Evolutionary conservation across 2,113 vertebrate species (phyloP), one percentile per base, ranked within the genome.

Genomic region (Parotia lawesii): DNA sequence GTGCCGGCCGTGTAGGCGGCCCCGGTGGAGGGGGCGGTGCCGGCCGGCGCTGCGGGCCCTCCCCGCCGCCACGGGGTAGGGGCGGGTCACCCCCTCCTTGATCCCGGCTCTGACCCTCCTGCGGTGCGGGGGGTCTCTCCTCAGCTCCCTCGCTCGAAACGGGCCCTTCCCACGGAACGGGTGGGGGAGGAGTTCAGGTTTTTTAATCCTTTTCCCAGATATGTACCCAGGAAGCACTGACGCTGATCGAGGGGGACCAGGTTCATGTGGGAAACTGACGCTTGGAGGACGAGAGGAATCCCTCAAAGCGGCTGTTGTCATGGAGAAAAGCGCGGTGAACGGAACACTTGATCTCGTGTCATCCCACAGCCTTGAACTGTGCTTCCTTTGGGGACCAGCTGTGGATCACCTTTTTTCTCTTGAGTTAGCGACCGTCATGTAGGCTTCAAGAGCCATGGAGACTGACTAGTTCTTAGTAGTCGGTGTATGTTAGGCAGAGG

Each of bases 121-220:
- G 5, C 8, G 2, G 29, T 4, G 2, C 10, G 2, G 10, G 2
- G 11, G 2, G 6, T 0, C 5, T 7, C 4, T 12, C 4, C 9
- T 16, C 12, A 1, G 3, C 21, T 7, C 2, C 9, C 1, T 10
- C 6, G 0, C 2, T 9, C 5, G 3, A 4, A 35, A 33, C 10
- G 2, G 11, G 40, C 31, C 3, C 13, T 33, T 48, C 6, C 22
- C 21, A 11, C 6, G 11, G 15, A 15, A 35, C 3, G 12, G 11
- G 16, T 9, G 24, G 14, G 18, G 70, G 23, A 28, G 40, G 28
- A 31, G 7, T 18, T 38, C 27, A 1, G 5, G 20, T 22, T 50
- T 37, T 4, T 5, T 12, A 45, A 9, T 65, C 7, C 4, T 19
- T 6, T 33, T n/a, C 5, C 5, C 5, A 10, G 20, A 6, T 33